Evolutionary conservation across 1,140 invertebrate species (phyloP).

Genomic region (Trichonephila clavata): DNA sequence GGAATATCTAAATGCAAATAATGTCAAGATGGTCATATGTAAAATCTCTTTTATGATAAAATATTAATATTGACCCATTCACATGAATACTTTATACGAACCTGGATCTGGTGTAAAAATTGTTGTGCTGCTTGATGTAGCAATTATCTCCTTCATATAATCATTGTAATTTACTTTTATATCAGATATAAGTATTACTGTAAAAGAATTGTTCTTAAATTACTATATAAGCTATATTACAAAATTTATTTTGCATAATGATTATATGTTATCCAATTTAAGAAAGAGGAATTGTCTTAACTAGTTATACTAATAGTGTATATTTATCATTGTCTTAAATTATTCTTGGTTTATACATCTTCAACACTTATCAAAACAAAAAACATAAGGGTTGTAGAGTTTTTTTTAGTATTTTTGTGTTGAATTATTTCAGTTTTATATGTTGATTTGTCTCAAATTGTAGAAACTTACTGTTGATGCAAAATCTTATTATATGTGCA

Average conservation of each 20-base stretch:
- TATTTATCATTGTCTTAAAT: too few relatives aligned
- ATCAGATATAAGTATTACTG: constrained; percentile 62
- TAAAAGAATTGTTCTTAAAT: constrained; percentile 35
- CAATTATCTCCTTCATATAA: constrained; percentile 66
- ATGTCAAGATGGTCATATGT: neutral
- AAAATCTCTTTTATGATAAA: neutral
- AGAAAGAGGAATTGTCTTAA: too few relatives aligned
- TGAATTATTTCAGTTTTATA: too few relatives aligned
- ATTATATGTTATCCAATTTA: too few relatives aligned
- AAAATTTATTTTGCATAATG: neutral
- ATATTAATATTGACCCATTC: neutral
- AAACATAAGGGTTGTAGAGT: too few relatives aligned
- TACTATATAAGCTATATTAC: neutral
- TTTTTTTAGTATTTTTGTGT: too few relatives aligned
- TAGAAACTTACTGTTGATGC: too few relatives aligned
- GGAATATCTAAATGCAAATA: constrained; percentile 43
- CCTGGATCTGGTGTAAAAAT: constrained; percentile 70
- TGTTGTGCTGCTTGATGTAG: constrained; percentile 46
- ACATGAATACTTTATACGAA: neutral
- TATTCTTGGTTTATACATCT: too few relatives aligned
- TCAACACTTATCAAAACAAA: too few relatives aligned
- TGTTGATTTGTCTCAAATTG: too few relatives aligned
- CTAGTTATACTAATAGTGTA: too few relatives aligned
- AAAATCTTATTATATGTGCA: too few relatives aligned
- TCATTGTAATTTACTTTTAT: constrained; percentile 61